Evolutionary conservation across 2,888 invertebrate genomes (phyloP), one percentile per base, ranked within the genome.

Genomic region (Baronia brevicornis): DNA sequence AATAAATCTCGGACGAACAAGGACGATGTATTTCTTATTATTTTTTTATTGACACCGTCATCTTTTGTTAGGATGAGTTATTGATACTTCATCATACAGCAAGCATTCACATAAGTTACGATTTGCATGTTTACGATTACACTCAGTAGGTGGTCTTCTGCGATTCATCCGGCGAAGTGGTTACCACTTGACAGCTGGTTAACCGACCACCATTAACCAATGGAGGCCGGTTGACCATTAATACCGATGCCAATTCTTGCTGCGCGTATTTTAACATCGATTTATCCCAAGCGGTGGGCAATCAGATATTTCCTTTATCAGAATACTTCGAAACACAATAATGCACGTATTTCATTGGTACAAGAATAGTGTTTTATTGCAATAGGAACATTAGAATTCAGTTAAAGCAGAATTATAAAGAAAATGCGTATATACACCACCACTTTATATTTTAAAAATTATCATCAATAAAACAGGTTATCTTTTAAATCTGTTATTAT

Each of bases 71-170:
- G 38, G 41, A 43, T 44, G 46, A 52, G 44, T 48, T 48, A 45
- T 44, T 39, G 45, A 50, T 48, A 46, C 46, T 62, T 61, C 64
- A 64, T 67, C 67, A 61, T 52, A 48, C 51, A 51, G 47, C 51
- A 49, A 48, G 56, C 51, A 53, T 56, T 47, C 47, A 43, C 51
- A 52, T 43, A 48, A 63, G 53, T 67, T 74, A 72, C 72, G 71
- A 60, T 77, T 73, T 67, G 63, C 73, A 75, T 74, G 66, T 75
- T 75, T 74, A 78, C 68, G 71, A 70, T 60, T 50, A 46, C 49
- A 50, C 73, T 43, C 75, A 35, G 75, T 64, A 59, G 79, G 82
- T 74, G 82, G 80, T 70, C 79, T 46, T 44, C 42, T 41, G 64
- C 67, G 68, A 77, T 79, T 74, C 74, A 77, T 78, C 60, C 61